These are phyloP conservation scores for Radopholus similis DNA, from an alignment of 1,140 invertebrate genomes.

Conservation along the genomic window DNA sequence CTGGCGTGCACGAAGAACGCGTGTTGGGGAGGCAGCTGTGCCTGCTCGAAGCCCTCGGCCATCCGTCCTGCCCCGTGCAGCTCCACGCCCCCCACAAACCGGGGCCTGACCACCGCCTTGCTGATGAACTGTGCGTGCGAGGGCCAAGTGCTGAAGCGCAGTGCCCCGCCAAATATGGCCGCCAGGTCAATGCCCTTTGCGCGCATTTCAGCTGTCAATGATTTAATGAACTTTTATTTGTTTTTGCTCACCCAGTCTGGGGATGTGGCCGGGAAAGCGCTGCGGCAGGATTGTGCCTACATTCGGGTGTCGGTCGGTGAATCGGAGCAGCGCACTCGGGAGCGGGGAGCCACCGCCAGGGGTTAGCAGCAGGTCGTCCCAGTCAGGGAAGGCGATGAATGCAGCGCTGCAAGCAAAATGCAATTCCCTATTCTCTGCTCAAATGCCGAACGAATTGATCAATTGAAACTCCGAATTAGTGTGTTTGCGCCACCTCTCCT, in stretches of 20 bases:
- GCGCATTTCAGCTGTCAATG: not conserved
- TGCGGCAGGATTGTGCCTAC: slow-evolving; percentile 2
- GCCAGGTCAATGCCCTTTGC: not conserved
- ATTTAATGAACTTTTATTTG: too few species aligned
- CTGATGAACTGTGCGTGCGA: slow-evolving; percentile 9
- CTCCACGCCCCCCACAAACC: slow-evolving; percentile 11
- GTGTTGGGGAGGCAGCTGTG: not conserved
- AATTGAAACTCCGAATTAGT: not conserved
- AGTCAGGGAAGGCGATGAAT: slow-evolving; percentile 36
- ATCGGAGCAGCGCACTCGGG: not conserved
- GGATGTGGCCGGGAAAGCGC: slow-evolving; percentile 8
- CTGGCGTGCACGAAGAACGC: slow-evolving; percentile 17
- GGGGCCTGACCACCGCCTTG: slow-evolving; percentile 3
- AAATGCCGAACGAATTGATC: not conserved
- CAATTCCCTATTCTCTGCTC: not conserved
- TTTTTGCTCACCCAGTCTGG: not conserved
- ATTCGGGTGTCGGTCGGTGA: not conserved
- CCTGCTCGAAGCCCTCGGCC: not conserved
- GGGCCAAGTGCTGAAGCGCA: slow-evolving; percentile 9
- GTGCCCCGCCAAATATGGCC: not conserved
- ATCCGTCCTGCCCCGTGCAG: slow-evolving; percentile 10
- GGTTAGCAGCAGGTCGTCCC: slow-evolving; percentile 30
- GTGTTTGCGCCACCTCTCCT: slow-evolving; percentile 12
- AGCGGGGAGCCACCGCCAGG: not conserved
- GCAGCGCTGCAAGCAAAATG: not conserved